Evolutionary conservation across 2,888 invertebrate genomes (phyloP), one percentile per base, ranked within the genome.

Genomic region (Lordiphosa andalusiaca): DNA sequence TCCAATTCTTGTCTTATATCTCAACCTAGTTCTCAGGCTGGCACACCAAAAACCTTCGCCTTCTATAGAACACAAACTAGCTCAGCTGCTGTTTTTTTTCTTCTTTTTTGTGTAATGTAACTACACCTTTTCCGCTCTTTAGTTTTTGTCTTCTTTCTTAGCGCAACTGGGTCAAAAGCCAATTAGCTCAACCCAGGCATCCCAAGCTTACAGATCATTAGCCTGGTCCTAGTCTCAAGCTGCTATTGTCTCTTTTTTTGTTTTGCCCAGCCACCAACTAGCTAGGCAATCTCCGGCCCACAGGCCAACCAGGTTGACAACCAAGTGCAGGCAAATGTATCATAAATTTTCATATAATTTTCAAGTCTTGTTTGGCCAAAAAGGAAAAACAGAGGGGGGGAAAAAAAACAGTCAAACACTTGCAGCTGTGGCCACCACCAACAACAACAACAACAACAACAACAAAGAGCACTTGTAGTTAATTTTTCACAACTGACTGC

Each of bases 321-420:
- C 73, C 80, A 69, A 82, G 80, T 76, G 80, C 80, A 75, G 71
- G 80, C 80, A 80, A 82, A 80, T 82, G 82, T 82, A 82, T 82
- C 80, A 82, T 82, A 80, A 80, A 80, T 82, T 82, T 80, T 80
- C 76, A 78, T 75, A 82, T 73, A 82, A 80, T 71, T 78, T 78
- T 76, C 69, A 69, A 80, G 82, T 74, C 73, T 77, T 69, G 81
- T 73, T 80, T 71, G 59, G 61, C 30, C 30, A 9, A 30, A 30
- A 30, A 44, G 52, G 58, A 37, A 60, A 60, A 38, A 21, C 37
- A 30, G 4, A 37, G 54, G 33, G 16, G 16, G 16, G 16, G 16
- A 16, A 1, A 33, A 33, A 62, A 66, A 55, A 47, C 67, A 67
- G 76, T 69, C 81, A 81, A 72, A 81, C 77, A 77, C 77, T 77